Percentiles rank a stretch among this genome's conserved stretches.
Evolutionary conservation across 1,140 invertebrate species (phyloP).

Genomic region (Spodoptera litura): DNA sequence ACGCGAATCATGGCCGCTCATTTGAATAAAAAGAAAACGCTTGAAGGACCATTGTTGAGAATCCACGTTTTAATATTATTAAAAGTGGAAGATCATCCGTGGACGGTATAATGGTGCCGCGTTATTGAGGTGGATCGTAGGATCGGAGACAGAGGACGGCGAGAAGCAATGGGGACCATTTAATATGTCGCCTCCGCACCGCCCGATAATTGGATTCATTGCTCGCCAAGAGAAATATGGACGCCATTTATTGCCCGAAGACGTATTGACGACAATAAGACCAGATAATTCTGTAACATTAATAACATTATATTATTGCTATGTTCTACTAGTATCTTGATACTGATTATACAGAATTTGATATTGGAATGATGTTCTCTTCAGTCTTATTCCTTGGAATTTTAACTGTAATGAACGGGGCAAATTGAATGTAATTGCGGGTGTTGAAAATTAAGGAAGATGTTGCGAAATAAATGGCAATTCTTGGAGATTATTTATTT

Average conservation of each 20-base stretch:
- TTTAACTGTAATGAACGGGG: not conserved
- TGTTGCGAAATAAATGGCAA: not conserved
- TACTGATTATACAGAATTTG: constrained; percentile 33
- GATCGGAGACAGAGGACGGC: constrained; percentile 42
- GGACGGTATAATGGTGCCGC: constrained; percentile 44
- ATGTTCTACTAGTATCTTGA: constrained; percentile 2
- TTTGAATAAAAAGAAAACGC: constrained; percentile 27
- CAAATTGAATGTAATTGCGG: not conserved
- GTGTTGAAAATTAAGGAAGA: not conserved
- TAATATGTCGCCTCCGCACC: constrained; percentile 64
- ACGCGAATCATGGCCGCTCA: constrained; percentile 22
- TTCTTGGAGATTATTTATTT: too few relatives aligned
- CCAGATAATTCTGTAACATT: constrained; percentile 53
- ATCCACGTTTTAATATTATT: constrained; percentile 12
- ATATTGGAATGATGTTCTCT: constrained; percentile 14
- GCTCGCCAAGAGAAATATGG: constrained; percentile 68
- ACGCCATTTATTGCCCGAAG: constrained; percentile 63
- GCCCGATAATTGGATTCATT: constrained; percentile 73
- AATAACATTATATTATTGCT: constrained; percentile 46
- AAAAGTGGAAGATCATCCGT: constrained; percentile 35
- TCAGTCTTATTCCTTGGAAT: not conserved
- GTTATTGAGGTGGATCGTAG: constrained; percentile 46
- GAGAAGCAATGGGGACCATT: constrained; percentile 63
- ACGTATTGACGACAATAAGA: constrained; percentile 65
- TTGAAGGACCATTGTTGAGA: constrained; percentile 14